Evolutionary conservation across 2,113 vertebrate species (phyloP).

Genomic region (Stigmatopora nigra): DNA sequence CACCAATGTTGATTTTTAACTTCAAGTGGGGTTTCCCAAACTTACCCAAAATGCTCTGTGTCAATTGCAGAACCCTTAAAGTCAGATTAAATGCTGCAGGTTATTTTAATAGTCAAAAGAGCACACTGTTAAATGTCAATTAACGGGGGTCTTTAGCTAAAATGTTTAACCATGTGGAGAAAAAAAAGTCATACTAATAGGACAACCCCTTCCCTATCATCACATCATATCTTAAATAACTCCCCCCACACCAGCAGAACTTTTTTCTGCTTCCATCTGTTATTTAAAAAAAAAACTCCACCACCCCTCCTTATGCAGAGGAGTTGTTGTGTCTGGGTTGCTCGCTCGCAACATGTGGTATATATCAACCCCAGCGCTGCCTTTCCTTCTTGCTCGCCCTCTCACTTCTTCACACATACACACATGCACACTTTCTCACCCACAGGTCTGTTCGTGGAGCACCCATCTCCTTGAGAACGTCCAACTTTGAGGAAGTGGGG

Average conservation of each 20-base stretch:
- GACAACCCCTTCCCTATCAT: constrained; percentile 28
- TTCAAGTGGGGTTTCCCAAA: background rate
- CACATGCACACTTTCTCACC: background rate
- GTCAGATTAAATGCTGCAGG: background rate
- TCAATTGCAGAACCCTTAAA: background rate
- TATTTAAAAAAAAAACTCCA: background rate
- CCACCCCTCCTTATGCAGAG: constrained; percentile 43
- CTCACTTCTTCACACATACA: constrained; percentile 36
- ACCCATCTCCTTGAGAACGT: constrained; percentile 46
- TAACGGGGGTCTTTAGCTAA: background rate
- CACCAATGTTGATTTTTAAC: constrained; percentile 15
- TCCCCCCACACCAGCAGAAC: constrained; percentile 44
- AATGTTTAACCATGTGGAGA: background rate
- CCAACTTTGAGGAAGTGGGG: constrained; percentile 60
- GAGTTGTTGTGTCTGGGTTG: constrained; percentile 63
- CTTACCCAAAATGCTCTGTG: background rate
- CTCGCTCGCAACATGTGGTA: constrained; percentile 52
- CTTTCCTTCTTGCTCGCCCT: constrained; percentile 19
- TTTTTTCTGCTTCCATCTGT: constrained; percentile 20
- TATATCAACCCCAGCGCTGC: constrained; percentile 44
- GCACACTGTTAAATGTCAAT: background rate
- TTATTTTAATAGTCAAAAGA: background rate
- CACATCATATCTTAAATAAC: constrained; percentile 31
- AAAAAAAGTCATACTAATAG: constrained; percentile 34
- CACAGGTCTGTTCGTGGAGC: constrained; percentile 36